Evolutionary conservation across 2,888 invertebrate genomes (phyloP).

Genomic region (Hololepta plana): DNA sequence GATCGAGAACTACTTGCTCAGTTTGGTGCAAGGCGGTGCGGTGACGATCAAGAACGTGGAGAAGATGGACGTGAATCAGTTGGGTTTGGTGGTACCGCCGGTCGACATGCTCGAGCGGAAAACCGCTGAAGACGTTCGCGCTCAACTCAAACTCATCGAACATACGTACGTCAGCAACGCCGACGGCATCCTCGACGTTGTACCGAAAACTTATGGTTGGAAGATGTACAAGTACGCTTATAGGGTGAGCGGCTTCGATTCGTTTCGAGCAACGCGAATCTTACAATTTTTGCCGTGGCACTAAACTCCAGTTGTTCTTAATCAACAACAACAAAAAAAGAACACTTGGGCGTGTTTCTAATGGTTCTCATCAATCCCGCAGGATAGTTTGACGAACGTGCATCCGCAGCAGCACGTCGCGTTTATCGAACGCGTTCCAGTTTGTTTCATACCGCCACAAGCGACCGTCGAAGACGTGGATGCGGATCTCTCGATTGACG

Average conservation of each 20-base stretch:
- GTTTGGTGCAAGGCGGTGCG: constrained; percentile 35
- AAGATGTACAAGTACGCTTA: constrained; percentile 29
- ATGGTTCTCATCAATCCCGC: no score
- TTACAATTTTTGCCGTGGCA: no score
- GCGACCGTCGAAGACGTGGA: constrained; percentile 33
- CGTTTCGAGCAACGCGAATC: no score
- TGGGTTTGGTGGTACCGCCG: constrained; percentile 20
- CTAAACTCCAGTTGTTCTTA: no score
- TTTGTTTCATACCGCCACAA: constrained; percentile 31
- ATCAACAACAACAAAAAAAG: no score
- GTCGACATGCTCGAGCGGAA: constrained; percentile 21
- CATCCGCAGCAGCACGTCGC: no score
- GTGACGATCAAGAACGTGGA: constrained; percentile 28
- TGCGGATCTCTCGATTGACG: constrained; percentile 36
- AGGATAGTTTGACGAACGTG: no score
- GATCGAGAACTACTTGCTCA: constrained; percentile 45
- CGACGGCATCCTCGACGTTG: neutral
- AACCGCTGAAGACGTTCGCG: neutral
- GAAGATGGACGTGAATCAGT: constrained; percentile 16
- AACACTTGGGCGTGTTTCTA: no score
- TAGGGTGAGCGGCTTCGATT: constrained; percentile 17
- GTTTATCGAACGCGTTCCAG: constrained; percentile 8
- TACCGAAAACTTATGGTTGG: constrained; percentile 21
- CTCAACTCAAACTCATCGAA: neutral
- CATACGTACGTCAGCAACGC: neutral